Conservation (phyloP, 2,797 vertebrate genomes). For the Hydrolagus colliei region DNA sequence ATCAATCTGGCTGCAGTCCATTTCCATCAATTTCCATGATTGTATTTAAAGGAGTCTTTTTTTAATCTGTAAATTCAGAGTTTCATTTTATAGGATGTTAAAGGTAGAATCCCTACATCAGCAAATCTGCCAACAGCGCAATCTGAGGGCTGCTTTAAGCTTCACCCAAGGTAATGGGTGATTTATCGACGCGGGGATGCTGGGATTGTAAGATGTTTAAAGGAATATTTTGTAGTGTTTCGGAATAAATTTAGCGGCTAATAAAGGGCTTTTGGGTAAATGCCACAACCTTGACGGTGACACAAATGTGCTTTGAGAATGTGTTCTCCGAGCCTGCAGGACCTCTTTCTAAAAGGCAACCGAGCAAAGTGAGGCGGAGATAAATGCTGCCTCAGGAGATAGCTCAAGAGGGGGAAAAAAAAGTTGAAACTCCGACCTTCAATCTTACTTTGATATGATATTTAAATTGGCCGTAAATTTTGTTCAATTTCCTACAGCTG, state of each 20-base stretch:
- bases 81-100: slow-evolving; percentile 22
- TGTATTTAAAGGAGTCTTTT: slow-evolving; percentile 19
- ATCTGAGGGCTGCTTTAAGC: background rate
- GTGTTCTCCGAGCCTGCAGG: background rate
- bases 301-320: slow-evolving; percentile 7
- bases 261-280: slow-evolving; percentile 26
- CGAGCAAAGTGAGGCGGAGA: background rate
- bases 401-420: background rate
- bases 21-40: slow-evolving; percentile 24
- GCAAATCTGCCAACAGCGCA: background rate
- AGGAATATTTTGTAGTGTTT: background rate
- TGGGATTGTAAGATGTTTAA: slow-evolving; percentile 8
- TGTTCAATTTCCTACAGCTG: slow-evolving; percentile 1
- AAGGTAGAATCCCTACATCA: slow-evolving; percentile 17
- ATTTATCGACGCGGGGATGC: background rate
- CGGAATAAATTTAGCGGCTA: slow-evolving; percentile 7
- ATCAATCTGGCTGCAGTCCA: background rate
- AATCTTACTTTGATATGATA: slow-evolving; percentile 20
- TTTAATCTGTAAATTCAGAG: slow-evolving; percentile 19
- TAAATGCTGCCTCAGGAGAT: slow-evolving; percentile 11
- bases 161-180: background rate
- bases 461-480: slow-evolving; percentile 24
- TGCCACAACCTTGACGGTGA: slow-evolving; percentile 25
- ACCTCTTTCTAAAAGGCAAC: slow-evolving; percentile 7
- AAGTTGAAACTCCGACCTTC: slow-evolving; percentile 2